A percentile compares a stretch with the other conserved stretches of the same genome.
Evolutionary conservation across 2,888 invertebrate species (phyloP).

Genomic region (Phyto melanocephala): DNA sequence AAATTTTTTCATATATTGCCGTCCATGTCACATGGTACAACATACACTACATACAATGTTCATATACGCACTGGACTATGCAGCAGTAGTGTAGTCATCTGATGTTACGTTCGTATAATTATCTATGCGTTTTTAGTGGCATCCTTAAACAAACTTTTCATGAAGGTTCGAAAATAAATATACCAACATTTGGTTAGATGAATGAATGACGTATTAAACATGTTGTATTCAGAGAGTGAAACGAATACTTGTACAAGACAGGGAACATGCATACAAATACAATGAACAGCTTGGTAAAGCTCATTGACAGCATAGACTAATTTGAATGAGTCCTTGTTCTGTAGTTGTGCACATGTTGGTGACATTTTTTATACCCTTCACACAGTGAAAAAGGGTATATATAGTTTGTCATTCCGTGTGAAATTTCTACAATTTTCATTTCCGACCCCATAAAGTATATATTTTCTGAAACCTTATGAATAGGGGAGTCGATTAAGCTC

Average conservation of each 20-base stretch:
- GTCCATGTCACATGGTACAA: conserved; percentile 20
- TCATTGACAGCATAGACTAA: conserved; percentile 25
- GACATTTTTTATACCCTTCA: no score
- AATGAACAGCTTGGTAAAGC: background rate
- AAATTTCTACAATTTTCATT: no score
- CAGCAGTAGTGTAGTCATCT: conserved; percentile 28
- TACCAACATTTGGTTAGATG: background rate
- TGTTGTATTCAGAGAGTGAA: conserved; percentile 37
- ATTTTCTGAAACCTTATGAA: no score
- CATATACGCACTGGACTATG: background rate
- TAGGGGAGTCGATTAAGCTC: no score
- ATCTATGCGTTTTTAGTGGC: conserved; percentile 9
- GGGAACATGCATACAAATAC: background rate
- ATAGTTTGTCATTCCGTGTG: no score
- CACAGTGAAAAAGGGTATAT: no score
- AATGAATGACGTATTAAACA: conserved; percentile 29
- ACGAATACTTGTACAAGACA: conserved; percentile 1
- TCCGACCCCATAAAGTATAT: no score
- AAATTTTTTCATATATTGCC: conserved; percentile 18
- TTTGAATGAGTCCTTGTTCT: conserved; percentile 36
- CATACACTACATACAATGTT: background rate
- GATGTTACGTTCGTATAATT: conserved; percentile 5
- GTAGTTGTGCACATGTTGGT: conserved; percentile 24
- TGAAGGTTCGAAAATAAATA: conserved; percentile 1
- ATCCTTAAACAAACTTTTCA: background rate